Base-by-base conservation (phyloP, 2,113 vertebrate genomes). In the Syrmaticus mikado region DNA sequence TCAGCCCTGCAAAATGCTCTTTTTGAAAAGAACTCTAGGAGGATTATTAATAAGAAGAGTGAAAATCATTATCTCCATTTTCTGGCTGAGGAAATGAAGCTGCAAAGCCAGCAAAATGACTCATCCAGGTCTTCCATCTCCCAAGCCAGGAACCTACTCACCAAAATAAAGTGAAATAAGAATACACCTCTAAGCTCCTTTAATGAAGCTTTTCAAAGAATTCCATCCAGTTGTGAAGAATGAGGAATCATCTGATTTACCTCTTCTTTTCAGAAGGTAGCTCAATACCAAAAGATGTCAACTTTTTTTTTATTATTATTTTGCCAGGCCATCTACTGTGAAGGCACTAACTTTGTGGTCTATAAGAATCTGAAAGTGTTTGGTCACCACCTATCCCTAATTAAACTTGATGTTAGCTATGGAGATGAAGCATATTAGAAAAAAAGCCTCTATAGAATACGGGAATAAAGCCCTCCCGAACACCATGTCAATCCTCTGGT, bases 61-160 rank as follows among this genome's bases (percentile, higher is more conserved):
- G 25, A 27, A 89, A 91, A 87, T 62, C 80, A 82, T 84, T 62
- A 81, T 48, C 87, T 84, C 73, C 18, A 21, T 82, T 89, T 93
- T 79, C 82, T 60, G 41, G 38, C 43, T 84, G 62, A 85, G 79
- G 34, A 94, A 93, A 90, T n/a, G 14, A 74, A 94, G 62, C 55
- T 85, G 80, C 41, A 76, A 67, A 91, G 82, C 57, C 65, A 67
- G n/a, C 36, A 38, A 84, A 78, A 52, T 38, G 61, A 82, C 57
- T 94, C 52, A 48, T 45, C 46, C 41, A 45, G 12, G 32, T 55
- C 46, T 78, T 75, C 78, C 25, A 72, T 32, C 34, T 79, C 32
- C 21, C 38, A 72, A 68, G 41, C 43, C 81, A 90, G 48, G 48
- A 87, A 70, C 52, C 27, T 72, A 36, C 38, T 65, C 24, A 60